Base-by-base conservation (phyloP, 1,140 invertebrate genomes). In the Drosophila suzukii region DNA sequence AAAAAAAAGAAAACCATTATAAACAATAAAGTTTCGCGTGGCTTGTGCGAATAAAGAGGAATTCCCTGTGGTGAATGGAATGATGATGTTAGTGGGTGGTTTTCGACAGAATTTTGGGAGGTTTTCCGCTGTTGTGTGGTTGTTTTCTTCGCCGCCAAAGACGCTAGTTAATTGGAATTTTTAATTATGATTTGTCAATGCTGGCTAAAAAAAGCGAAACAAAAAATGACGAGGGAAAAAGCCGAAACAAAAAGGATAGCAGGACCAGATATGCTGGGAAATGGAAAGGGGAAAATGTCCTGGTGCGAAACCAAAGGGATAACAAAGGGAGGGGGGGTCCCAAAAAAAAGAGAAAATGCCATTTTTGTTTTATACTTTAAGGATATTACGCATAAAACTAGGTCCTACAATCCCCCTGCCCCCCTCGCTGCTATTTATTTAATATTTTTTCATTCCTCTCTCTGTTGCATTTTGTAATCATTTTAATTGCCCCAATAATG, bases 401-500 rank as follows among this genome's bases (percentile, higher is more conserved):
- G 79, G 67, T 41, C 73, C 24, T 20, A 6, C 11, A 32, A 51
- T 17, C 27, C 15, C 15, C 8, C 15, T 27, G 0, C 27, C 10
- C 15, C 13, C 4, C 20, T 24, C 43, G 13, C 41, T 32, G 36
- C 30, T 53, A 53, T 49, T 46, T 55, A 62, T 62, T 78, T 61
- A 30, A 30, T 62, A 62, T 62, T 62, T 36, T 32, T 44, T 4
- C 47, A 30, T 24, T 20, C 12, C 6, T 20, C 10, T 50, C 32
- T 70, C 51, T 43, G 70, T 63, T 60, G 66, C 75, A 83, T 80
- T 83, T 84, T 84, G 81, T 84, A 84, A 84, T 84, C 81, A 84
- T 84, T 84, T 84, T 84, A 84, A 84, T 84, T 84, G 81, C 81
- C 81, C 81, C 72, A 84, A 84, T 84, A 84, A 84, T 80, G 78